Evolutionary conservation across 2,888 invertebrate species (phyloP).

Genomic region (Nesidiocoris tenuis): DNA sequence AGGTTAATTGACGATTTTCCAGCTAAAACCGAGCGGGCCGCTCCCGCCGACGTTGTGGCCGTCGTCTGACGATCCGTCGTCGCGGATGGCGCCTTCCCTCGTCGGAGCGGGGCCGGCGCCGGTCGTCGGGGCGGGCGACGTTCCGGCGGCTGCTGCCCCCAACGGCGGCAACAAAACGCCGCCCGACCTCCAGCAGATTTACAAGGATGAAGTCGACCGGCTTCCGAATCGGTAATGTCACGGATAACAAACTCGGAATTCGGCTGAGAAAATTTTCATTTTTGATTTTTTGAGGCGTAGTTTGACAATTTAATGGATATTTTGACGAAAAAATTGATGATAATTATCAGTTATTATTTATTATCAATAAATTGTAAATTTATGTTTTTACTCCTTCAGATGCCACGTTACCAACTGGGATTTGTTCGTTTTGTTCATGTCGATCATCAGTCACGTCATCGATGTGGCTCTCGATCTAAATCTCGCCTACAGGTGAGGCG

Average conservation of each 20-base stretch:
- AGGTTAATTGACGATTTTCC: too few relatives aligned
- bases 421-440: conserved; percentile 64
- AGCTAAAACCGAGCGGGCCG: neutral
- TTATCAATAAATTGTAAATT: too few relatives aligned
- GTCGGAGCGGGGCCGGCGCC: neutral
- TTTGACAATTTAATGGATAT: too few relatives aligned
- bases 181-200: conserved; percentile 38
- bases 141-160: neutral
- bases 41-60: neutral
- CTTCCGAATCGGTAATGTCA: conserved; percentile 35
- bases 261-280: too few relatives aligned
- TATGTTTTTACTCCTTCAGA: conserved; percentile 10
- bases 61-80: neutral
- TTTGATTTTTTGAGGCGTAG: too few relatives aligned
- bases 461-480: conserved; percentile 71
- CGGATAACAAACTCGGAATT: too few relatives aligned
- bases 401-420: conserved; percentile 61
- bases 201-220: conserved; percentile 42
- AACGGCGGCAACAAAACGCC: conserved; percentile 28
- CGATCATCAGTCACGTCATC: conserved; percentile 67
- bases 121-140: neutral
- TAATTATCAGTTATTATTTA: too few relatives aligned
- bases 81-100: neutral
- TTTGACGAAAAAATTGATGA: too few relatives aligned
- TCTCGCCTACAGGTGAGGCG: conserved; percentile 61